These are phyloP conservation scores for Orchesella cincta DNA, from an alignment of 1,140 invertebrate species.

Conservation along the genomic window DNA sequence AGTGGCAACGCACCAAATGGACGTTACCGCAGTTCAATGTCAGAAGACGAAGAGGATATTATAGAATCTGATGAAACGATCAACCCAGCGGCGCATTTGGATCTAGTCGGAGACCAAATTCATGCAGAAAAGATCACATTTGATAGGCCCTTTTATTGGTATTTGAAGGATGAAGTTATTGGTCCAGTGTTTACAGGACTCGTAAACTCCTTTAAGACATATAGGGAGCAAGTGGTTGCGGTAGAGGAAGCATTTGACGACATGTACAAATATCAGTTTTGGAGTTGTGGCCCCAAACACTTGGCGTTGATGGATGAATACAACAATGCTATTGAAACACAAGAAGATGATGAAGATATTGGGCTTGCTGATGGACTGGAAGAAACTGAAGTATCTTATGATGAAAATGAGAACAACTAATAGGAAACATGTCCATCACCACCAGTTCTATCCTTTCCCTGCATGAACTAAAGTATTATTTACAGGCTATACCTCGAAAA, in stretches of 20 bases:
- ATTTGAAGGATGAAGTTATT: constrained; percentile 34
- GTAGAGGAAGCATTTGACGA: constrained; percentile 38
- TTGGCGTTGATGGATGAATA: constrained; percentile 21
- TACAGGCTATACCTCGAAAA: neutral
- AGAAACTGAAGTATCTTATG: neutral
- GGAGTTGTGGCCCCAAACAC: constrained; percentile 32
- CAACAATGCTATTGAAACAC: constrained; percentile 10
- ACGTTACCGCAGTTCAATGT: neutral
- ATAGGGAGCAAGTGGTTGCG: constrained; percentile 31
- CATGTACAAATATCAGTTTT: constrained; percentile 36
- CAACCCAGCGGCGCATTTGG: constrained; percentile 20
- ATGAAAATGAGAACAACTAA: neutral
- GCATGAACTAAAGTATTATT: neutral
- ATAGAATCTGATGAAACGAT: neutral
- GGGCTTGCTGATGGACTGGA: constrained; percentile 8
- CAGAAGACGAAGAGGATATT: neutral
- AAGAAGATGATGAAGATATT: constrained; percentile 5
- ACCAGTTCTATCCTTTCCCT: neutral
- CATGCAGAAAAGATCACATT: constrained; percentile 31
- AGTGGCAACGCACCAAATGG: neutral
- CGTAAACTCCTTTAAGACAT: constrained; percentile 36
- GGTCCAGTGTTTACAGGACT: constrained; percentile 35
- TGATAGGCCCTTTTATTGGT: constrained; percentile 37
- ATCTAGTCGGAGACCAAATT: constrained; percentile 22
- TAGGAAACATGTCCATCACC: neutral